Conservation (phyloP, 2,888 invertebrate genomes). For the Spilarctia lutea region DNA sequence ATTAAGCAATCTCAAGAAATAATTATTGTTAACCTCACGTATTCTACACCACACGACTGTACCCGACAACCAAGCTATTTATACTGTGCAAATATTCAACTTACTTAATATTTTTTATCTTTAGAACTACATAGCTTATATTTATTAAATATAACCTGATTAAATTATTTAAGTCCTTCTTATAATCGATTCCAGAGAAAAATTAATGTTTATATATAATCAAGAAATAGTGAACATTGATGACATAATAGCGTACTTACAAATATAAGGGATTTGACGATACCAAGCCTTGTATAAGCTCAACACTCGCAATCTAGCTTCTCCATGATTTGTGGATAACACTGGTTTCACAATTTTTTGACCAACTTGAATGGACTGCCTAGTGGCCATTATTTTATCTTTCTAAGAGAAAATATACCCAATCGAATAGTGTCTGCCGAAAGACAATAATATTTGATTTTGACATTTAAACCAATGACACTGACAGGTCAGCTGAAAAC, state of each 20-base stretch:
- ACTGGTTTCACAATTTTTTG: conserved; percentile 93
- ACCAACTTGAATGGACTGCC: conserved; percentile 77
- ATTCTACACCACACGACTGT: neutral
- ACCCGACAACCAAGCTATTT: neutral
- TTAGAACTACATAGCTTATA: neutral
- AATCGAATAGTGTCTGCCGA: neutral
- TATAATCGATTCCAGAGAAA: neutral
- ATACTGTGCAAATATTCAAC: neutral
- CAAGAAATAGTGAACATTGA: conserved; percentile 45
- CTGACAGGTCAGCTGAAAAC: neutral
- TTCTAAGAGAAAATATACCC: neutral
- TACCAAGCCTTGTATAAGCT: conserved; percentile 98
- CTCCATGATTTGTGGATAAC: conserved; percentile 91
- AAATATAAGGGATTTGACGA: conserved; percentile 95
- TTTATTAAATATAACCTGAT: neutral
- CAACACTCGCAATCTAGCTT: conserved; percentile 93
- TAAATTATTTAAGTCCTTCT: neutral
- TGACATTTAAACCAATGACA: neutral
- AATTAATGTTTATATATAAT: neutral
- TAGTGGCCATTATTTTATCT: conserved; percentile 66
- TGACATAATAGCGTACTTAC: conserved; percentile 88
- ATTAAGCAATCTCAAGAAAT: neutral
- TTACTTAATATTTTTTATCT: neutral
- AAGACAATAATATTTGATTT: conserved; percentile 6
- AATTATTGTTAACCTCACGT: neutral